phyloP scores from a whole-genome alignment of 2,888 invertebrate genomes.

The Rutpela maculata region DNA sequence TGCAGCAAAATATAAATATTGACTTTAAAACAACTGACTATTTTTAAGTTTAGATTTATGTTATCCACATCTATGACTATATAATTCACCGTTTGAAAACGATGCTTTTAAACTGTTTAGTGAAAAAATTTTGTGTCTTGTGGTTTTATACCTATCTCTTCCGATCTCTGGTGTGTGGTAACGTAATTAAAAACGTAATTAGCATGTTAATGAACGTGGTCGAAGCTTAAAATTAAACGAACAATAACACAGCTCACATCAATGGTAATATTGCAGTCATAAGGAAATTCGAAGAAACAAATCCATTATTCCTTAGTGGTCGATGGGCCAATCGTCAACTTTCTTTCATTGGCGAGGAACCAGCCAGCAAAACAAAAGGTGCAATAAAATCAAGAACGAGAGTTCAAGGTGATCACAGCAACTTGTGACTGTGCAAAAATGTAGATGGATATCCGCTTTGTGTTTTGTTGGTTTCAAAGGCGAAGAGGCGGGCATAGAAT shows the following conservation, averaged over 20 bases:
- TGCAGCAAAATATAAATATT: too few species aligned
- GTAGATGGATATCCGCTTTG: constrained; percentile 28
- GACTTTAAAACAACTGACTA: too few species aligned
- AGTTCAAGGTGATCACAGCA: constrained; percentile 52
- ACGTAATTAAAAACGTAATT: constrained; percentile 17
- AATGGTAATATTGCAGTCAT: constrained; percentile 36
- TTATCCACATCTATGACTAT: too few species aligned
- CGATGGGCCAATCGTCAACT: constrained; percentile 27
- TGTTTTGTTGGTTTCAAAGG: constrained; percentile 11
- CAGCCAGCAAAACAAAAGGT: constrained; percentile 45
- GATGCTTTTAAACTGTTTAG: too few species aligned
- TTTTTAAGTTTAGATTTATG: too few species aligned
- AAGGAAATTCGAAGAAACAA: constrained; percentile 26
- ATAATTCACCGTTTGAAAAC: too few species aligned
- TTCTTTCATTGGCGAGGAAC: constrained; percentile 31
- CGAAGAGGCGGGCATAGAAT: constrained; percentile 6
- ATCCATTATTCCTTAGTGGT: constrained; percentile 9
- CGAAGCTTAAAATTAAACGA: constrained; percentile 41
- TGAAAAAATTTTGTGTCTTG: too few species aligned
- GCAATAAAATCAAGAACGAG: constrained; percentile 54
- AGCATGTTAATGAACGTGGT: constrained; percentile 18
- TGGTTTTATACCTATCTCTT: too few species aligned
- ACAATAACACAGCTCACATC: constrained; percentile 39
- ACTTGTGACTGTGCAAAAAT: constrained; percentile 36
- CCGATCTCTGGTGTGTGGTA: too few species aligned